Conservation (phyloP, 2,888 invertebrate genomes). For the Melipona beecheii region DNA sequence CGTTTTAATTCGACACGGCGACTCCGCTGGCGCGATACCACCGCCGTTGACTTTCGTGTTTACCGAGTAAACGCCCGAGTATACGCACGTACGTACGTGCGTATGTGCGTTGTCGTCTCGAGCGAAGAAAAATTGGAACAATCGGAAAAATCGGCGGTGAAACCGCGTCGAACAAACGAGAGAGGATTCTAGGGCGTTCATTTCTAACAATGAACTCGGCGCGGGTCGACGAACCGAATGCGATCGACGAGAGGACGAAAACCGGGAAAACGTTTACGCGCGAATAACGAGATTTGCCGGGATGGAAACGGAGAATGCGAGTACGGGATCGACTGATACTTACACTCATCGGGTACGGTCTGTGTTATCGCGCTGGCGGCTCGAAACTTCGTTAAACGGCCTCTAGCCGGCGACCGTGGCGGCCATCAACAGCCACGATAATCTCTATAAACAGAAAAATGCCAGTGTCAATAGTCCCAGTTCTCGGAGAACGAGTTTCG, state of each 20-base stretch:
- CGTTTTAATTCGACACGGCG: slow-evolving; percentile 54
- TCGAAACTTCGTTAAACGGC: slow-evolving; percentile 59
- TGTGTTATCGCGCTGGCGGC: slow-evolving; percentile 64
- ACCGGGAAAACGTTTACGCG: background rate
- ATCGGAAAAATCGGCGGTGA: background rate
- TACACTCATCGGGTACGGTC: slow-evolving; percentile 80
- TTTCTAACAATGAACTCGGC: background rate
- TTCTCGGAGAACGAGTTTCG: slow-evolving; percentile 4
- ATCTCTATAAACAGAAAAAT: slow-evolving; percentile 55
- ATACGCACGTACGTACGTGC: too few relatives aligned
- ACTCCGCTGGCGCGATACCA: background rate
- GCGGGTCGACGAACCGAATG: slow-evolving; percentile 1
- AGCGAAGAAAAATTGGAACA: background rate
- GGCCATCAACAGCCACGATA: slow-evolving; percentile 49
- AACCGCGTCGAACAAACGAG: background rate
- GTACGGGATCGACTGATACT: slow-evolving; percentile 63
- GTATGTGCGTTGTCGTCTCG: background rate
- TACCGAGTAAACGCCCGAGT: background rate
- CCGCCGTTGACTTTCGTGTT: background rate
- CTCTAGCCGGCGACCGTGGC: slow-evolving; percentile 56
- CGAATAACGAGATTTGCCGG: background rate
- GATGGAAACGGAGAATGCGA: background rate
- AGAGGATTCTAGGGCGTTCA: background rate
- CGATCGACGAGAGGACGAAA: background rate
- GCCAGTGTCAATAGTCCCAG: slow-evolving; percentile 45